These are phyloP conservation scores for Cynopterus sphinx DNA, from an alignment of 2,797 vertebrate species.

Conservation along the genomic window DNA sequence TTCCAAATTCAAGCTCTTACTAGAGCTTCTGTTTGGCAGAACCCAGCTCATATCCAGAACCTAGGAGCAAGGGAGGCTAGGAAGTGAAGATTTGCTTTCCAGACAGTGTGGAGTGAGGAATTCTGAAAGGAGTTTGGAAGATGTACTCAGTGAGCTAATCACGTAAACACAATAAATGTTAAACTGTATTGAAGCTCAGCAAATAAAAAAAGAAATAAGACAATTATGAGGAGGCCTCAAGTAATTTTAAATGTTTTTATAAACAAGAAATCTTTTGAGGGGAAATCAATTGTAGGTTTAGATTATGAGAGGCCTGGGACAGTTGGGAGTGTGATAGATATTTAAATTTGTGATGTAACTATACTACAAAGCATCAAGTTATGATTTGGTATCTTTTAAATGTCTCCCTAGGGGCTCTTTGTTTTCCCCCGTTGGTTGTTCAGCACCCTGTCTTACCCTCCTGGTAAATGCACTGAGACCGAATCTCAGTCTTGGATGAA, in stretches of 20 bases:
- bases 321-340: not conserved
- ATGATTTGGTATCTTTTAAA: not conserved
- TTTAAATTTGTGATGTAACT: not conserved
- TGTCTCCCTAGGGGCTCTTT: not conserved
- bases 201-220: not conserved
- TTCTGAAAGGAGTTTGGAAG: not conserved
- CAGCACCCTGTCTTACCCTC: not conserved
- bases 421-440: not conserved
- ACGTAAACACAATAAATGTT: not conserved
- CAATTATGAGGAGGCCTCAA: not conserved
- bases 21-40: not conserved
- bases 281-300: not conserved
- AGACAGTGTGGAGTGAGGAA: not conserved
- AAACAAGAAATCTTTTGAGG: not conserved
- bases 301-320: not conserved
- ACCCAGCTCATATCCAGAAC: not conserved
- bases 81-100: not conserved
- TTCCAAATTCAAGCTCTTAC: not conserved
- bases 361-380: not conserved
- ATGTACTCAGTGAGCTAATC: not conserved
- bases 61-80: not conserved
- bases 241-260: not conserved
- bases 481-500: not conserved
- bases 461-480: not conserved
- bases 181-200: not conserved